These are phyloP conservation scores for Myathropa florea DNA, from an alignment of 2,888 invertebrate species.

Conservation along the genomic window DNA sequence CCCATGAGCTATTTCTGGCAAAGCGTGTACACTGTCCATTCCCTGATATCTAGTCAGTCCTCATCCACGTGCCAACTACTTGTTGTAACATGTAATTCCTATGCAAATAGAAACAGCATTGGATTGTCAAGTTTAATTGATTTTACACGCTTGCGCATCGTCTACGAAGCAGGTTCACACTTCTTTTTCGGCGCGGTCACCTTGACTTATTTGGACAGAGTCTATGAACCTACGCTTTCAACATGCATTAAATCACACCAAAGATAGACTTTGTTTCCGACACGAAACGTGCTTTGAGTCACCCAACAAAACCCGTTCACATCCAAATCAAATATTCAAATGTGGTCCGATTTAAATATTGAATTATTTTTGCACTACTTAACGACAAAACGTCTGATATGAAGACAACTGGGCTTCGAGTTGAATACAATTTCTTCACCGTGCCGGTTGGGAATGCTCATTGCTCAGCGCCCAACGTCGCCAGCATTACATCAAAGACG, in stretches of 20 bases:
- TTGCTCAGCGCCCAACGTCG: slow-evolving; percentile 10
- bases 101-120: neutral
- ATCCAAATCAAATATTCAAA: neutral
- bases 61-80: neutral
- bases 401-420: neutral
- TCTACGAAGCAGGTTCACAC: neutral
- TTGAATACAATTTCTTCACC: neutral
- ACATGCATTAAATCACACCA: slow-evolving; percentile 23
- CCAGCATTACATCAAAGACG: slow-evolving; percentile 34
- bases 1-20: neutral
- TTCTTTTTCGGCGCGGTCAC: slow-evolving; percentile 11
- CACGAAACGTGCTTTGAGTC: slow-evolving; percentile 34
- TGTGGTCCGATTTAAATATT: slow-evolving; percentile 12
- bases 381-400: slow-evolving; percentile 4
- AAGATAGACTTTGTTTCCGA: slow-evolving; percentile 3
- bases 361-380: slow-evolving; percentile 21
- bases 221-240: slow-evolving; percentile 40
- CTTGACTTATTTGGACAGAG: slow-evolving; percentile 54
- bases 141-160: neutral
- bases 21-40: neutral
- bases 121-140: slow-evolving; percentile 49
- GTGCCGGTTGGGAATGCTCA: neutral
- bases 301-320: neutral
- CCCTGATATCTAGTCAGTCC: neutral
- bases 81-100: neutral